Evolutionary conservation across 2,797 vertebrate species (phyloP), one percentile per base, ranked within the genome.

Genomic region (Notoglanidium macrostoma): DNA sequence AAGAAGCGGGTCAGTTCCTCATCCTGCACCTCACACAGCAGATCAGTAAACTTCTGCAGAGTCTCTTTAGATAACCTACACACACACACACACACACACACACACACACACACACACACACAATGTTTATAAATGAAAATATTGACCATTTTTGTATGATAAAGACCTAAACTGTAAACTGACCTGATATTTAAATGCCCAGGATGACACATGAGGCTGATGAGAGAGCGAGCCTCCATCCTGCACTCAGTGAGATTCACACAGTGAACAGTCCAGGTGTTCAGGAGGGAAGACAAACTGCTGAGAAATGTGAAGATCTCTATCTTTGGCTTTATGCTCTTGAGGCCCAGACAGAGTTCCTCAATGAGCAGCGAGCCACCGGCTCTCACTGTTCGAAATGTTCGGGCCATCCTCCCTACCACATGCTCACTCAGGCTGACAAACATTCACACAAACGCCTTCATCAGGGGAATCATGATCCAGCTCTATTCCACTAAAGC

Each of bases 171-270:
- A 76, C 8, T 77, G 26, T 23, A 68, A 72, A 32, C 70, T 76
- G 40, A 93, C 92, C 87, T 92, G 91, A 93, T 79, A 3, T 10
- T 86, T 9, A 88, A 51, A 70, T 87, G 73, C 5, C 46, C 85
- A 21, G 91, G 44, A 17, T 92, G 91, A 85, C 87, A 79, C 84
- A 93, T 74, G 54, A 94, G 89, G 0, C 87, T 10, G 7, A 88
- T 80, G 72, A 94, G 86, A 83, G 35, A 54, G 77, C 79, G 88
- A 91, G 77, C 44, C 70, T 92, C 78, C 57, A 90, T 74, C 35
- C 73, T 68, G 83, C 51, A 89, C 83, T 92, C 86, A 73, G 88
- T 91, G 83, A 94, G 91, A 82, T 93, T 89, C 40, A 94, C 78
- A 83, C 54, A 85, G 21, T 86, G 67, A 35, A 93, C 90, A 29